Percentiles rank a stretch among this genome's conserved stretches.
Conservation (phyloP, 2,888 invertebrate species). For the Lamellibrachia columna region DNA sequence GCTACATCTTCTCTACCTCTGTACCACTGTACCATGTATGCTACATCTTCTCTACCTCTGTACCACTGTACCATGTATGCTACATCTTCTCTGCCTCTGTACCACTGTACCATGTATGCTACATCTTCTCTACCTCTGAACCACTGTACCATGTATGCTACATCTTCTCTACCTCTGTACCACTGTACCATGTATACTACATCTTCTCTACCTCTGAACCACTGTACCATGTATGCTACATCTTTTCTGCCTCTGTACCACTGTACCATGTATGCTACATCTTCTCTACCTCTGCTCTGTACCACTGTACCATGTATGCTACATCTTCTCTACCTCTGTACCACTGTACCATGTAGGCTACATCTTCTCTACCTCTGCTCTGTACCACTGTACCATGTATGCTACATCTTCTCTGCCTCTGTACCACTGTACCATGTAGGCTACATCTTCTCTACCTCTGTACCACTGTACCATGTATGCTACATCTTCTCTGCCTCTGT, state of each 20-base stretch:
- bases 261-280: background rate
- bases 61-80: background rate
- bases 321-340: background rate
- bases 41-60: constrained; percentile 32
- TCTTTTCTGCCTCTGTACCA: background rate
- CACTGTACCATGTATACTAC: background rate
- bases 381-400: background rate
- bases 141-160: background rate
- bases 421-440: constrained; percentile 70
- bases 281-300: background rate
- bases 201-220: background rate
- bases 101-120: too few relatives aligned
- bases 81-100: background rate
- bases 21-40: constrained; percentile 70
- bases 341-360: background rate
- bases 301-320: too few relatives aligned
- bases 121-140: background rate
- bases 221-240: constrained; percentile 70
- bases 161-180: background rate
- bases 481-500: background rate
- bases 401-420: too few relatives aligned
- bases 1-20: too few relatives aligned
- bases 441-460: constrained; percentile 32
- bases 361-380: background rate
- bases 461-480: background rate